A percentile compares a stretch with the other conserved stretches of the same genome.
Evolutionary conservation across 2,113 vertebrate genomes (phyloP).

Genomic region (Pongo abelii): DNA sequence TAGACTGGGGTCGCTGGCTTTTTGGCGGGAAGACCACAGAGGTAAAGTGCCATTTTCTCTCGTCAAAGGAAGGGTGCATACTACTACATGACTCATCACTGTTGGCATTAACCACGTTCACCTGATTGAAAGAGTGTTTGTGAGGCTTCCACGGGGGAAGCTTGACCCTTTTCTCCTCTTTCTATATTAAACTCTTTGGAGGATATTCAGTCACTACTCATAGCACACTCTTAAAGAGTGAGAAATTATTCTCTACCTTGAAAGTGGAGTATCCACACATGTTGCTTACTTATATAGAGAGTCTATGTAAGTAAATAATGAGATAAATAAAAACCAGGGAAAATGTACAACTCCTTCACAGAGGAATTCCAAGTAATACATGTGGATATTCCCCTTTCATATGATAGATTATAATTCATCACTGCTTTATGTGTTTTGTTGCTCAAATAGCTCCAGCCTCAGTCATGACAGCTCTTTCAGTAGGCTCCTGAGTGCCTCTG

Average conservation of each 20-base stretch:
- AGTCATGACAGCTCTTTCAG: neutral
- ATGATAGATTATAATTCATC: neutral
- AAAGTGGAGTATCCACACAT: neutral
- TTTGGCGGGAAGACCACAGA: neutral
- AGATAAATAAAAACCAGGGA: too few relatives aligned
- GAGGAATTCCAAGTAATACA: too few relatives aligned
- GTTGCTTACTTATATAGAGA: neutral
- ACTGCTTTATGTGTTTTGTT: neutral
- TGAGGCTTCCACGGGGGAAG: neutral
- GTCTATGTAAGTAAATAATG: too few relatives aligned
- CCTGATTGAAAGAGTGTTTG: neutral
- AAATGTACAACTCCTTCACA: too few relatives aligned
- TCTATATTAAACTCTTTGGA: neutral
- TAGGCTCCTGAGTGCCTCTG: neutral
- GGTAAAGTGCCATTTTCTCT: neutral
- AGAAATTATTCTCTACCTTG: neutral
- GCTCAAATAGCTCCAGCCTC: neutral
- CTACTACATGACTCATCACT: neutral
- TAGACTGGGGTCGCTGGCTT: neutral
- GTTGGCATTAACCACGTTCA: neutral
- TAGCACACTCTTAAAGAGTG: neutral
- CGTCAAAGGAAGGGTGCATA: neutral
- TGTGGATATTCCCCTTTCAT: neutral
- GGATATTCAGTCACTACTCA: neutral
- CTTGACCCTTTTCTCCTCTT: neutral